Evolutionary conservation across 2,113 vertebrate genomes (phyloP).

Genomic region (Brachypodius melanocephalos): DNA sequence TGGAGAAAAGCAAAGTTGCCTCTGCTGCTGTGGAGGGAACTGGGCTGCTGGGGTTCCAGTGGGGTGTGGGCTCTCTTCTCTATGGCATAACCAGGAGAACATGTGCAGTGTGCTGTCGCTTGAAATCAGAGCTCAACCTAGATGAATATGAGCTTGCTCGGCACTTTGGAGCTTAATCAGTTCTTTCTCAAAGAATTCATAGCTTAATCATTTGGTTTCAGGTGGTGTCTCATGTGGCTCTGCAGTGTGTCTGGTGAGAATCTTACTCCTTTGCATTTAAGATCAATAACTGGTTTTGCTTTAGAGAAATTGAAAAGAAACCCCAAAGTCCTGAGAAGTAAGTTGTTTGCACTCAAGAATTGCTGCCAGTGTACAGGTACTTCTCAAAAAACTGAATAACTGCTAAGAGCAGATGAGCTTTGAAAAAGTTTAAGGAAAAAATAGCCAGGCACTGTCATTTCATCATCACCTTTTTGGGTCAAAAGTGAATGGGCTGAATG

Average conservation of each 20-base stretch:
- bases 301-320: background rate
- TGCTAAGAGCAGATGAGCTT: background rate
- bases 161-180: background rate
- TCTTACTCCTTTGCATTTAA: background rate
- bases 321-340: background rate
- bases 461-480: background rate
- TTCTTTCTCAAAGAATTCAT: background rate
- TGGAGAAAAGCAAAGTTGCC: background rate
- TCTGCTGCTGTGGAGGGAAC: background rate
- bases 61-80: background rate
- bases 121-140: background rate
- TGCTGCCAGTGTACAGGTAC: background rate
- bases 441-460: background rate
- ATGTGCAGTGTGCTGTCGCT: background rate
- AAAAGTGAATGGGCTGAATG: background rate
- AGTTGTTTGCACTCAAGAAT: background rate
- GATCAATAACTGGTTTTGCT: background rate
- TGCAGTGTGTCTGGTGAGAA: background rate
- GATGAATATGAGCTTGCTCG: background rate
- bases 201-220: background rate
- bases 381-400: background rate
- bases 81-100: background rate
- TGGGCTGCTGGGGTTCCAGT: background rate
- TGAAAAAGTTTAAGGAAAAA: background rate
- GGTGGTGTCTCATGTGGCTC: background rate